Conservation (phyloP, 2,888 invertebrate species). For the Coenonympha glycerion region DNA sequence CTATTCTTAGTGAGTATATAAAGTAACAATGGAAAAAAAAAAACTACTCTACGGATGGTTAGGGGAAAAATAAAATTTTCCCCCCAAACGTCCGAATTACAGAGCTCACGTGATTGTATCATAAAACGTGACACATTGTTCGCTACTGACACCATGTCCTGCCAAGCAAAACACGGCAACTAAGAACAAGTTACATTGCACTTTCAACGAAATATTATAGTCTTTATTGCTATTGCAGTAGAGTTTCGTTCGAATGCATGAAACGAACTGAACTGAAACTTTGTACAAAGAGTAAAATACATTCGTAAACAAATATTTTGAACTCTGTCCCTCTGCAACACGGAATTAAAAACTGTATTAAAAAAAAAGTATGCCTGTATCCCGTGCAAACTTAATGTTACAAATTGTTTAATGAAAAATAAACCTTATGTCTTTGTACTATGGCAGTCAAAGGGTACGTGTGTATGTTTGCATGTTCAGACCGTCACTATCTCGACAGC, state of each 20-base stretch:
- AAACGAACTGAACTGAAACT: conserved; percentile 18
- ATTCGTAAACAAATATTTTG: not conserved
- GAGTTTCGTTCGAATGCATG: conserved; percentile 9
- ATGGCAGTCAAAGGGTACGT: not conserved
- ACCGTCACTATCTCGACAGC: conserved; percentile 37
- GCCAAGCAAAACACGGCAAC: conserved; percentile 29
- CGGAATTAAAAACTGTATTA: conserved; percentile 14
- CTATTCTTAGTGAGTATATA: no score
- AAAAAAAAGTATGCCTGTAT: conserved; percentile 19
- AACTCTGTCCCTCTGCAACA: conserved; percentile 11
- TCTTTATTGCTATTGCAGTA: conserved; percentile 12
- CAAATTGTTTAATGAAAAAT: conserved; percentile 6
- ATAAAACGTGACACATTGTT: conserved; percentile 32
- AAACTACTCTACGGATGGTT: no score
- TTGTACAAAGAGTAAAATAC: conserved; percentile 12
- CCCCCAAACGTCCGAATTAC: conserved; percentile 5
- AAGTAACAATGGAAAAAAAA: no score
- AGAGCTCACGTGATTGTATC: conserved; percentile 20
- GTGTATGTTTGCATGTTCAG: conserved; percentile 21
- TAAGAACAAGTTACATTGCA: conserved; percentile 9
- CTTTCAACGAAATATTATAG: conserved; percentile 3
- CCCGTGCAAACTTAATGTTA: conserved; percentile 15
- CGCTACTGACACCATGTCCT: conserved; percentile 33
- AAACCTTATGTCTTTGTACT: conserved; percentile 3
- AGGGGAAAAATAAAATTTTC: not conserved